Evolutionary conservation across 1,140 invertebrate genomes (phyloP).

Genomic region (Ladona fulva): DNA sequence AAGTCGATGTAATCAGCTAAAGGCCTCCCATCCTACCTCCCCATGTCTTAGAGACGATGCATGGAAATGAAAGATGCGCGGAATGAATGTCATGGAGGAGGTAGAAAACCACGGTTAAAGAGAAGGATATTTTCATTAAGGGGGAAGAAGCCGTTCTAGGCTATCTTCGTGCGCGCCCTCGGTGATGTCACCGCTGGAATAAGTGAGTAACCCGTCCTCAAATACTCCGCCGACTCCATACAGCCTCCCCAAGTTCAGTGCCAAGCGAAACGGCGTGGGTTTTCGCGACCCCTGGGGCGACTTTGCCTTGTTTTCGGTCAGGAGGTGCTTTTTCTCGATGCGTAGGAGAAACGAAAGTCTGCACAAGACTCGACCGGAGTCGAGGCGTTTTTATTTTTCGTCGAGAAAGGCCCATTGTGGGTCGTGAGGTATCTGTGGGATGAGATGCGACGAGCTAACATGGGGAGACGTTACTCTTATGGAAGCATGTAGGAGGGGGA

Average conservation of each 20-base stretch:
- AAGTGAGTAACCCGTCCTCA: background rate
- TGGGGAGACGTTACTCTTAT: background rate
- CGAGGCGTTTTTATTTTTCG: background rate
- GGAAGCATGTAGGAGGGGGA: background rate
- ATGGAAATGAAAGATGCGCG: background rate
- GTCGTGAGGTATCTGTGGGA: background rate
- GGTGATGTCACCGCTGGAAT: conserved; percentile 2
- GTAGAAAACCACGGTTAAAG: background rate
- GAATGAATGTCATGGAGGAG: background rate
- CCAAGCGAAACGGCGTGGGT: background rate
- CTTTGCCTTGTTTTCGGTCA: background rate
- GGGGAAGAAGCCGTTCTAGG: background rate
- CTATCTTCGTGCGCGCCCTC: background rate
- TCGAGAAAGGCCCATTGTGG: background rate
- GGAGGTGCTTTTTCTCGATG: background rate
- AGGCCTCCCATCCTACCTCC: background rate
- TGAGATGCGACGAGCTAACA: background rate
- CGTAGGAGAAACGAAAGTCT: background rate
- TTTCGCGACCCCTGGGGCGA: background rate
- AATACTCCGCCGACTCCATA: background rate
- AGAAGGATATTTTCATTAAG: background rate
- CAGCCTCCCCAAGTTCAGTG: background rate
- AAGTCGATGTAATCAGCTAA: conserved; percentile 2
- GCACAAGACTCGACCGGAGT: background rate
- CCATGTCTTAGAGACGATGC: background rate